phyloP scores from a whole-genome alignment of 2,888 invertebrate genomes.

The Tachystola acroxantha region DNA sequence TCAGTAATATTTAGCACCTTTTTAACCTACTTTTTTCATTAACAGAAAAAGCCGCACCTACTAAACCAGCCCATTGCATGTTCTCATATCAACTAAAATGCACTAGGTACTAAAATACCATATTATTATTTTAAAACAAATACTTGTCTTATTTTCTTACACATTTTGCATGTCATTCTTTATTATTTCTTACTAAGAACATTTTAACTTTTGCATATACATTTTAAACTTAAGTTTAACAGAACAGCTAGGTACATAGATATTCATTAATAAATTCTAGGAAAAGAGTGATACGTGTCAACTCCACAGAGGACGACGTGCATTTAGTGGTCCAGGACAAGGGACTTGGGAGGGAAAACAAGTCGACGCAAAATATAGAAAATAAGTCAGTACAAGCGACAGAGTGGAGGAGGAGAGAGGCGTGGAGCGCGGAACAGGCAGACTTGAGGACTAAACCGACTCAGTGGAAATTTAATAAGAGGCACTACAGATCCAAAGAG shows the following conservation, averaged over 20 bases:
- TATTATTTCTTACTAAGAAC: too few relatives aligned
- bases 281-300: conserved; percentile 86
- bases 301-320: conserved; percentile 86
- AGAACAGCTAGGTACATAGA: conserved; percentile 72
- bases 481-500: conserved; percentile 75
- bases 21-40: conserved; percentile 41
- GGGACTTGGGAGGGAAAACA: conserved; percentile 84
- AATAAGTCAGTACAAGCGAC: conserved; percentile 87
- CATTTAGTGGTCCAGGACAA: conserved; percentile 85
- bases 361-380: conserved; percentile 85
- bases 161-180: too few relatives aligned
- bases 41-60: conserved; percentile 65
- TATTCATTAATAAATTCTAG: conserved; percentile 80
- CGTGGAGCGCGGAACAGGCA: conserved; percentile 89
- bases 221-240: conserved; percentile 19
- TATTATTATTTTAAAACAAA: not conserved
- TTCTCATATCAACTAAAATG: conserved; percentile 47
- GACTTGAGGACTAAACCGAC: conserved; percentile 83
- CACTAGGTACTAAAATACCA: conserved; percentile 39
- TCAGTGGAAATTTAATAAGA: conserved; percentile 86
- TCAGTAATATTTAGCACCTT: conserved; percentile 33
- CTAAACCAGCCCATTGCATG: conserved; percentile 44
- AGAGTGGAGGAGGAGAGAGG: conserved; percentile 89
- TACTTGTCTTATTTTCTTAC: too few relatives aligned
- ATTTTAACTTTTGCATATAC: conserved; percentile 11